Evolutionary conservation across 2,113 vertebrate genomes (phyloP).

Genomic region (Sorex araneus): DNA sequence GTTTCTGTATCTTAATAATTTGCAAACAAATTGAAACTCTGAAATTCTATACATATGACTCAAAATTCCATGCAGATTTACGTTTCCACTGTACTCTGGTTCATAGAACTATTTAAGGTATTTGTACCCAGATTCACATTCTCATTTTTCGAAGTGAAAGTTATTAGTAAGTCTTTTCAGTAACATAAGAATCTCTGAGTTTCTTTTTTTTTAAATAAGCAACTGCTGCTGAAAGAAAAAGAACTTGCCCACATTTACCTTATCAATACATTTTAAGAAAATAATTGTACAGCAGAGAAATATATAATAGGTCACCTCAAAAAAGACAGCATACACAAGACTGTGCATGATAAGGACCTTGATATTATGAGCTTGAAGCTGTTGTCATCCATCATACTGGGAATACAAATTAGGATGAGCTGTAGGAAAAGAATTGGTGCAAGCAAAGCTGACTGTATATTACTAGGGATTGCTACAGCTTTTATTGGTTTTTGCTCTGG

Average conservation of each 20-base stretch:
- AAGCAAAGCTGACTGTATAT: not conserved
- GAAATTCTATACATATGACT: not conserved
- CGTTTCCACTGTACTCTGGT: not conserved
- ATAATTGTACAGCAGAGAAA: slow-evolving; percentile 52
- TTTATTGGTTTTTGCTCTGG: slow-evolving; percentile 43
- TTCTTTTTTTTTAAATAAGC: slow-evolving; percentile 47
- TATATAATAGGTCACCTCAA: slow-evolving; percentile 56
- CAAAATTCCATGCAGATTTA: not conserved
- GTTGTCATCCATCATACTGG: slow-evolving; percentile 40
- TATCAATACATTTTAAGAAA: slow-evolving; percentile 68
- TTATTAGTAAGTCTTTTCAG: not conserved
- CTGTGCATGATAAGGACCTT: slow-evolving; percentile 47
- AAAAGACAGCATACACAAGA: slow-evolving; percentile 42
- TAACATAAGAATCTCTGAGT: slow-evolving; percentile 29
- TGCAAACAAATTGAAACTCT: not conserved
- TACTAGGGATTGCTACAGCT: slow-evolving; percentile 33
- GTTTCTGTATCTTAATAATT: not conserved
- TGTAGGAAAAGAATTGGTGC: not conserved
- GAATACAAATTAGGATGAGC: slow-evolving; percentile 47
- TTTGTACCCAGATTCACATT: not conserved
- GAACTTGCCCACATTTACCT: slow-evolving; percentile 29
- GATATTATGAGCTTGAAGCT: slow-evolving; percentile 44
- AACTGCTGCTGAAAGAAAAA: slow-evolving; percentile 49
- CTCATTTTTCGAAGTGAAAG: slow-evolving; percentile 20
- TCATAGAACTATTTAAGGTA: not conserved